Evolutionary conservation across 2,797 vertebrate genomes (phyloP), one percentile per base, ranked within the genome.

Genomic region (Oceanodroma leucorhoa): DNA sequence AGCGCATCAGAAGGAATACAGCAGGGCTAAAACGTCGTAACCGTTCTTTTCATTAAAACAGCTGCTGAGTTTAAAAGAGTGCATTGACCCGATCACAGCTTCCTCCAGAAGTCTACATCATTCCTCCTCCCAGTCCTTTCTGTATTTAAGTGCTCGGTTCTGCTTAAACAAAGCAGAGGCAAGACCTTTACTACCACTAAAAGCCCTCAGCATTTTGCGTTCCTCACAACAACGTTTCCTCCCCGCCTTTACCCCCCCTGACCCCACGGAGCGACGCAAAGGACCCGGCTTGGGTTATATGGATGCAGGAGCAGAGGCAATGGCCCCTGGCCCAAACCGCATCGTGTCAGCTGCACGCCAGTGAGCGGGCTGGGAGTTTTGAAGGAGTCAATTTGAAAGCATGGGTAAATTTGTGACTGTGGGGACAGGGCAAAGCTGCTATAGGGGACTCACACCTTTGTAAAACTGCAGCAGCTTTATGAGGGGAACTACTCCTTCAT

Each of bases 251-350:
- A 26, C 38, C n/a, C 29, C 72, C 55, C 13, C 32, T 60, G 75
- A 57, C 6, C 38, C 27, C 38, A 24, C 0, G 10, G 54, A 67
- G 36, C 41, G 57, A 46, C 0, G 7, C 32, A 36, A 55, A 60
- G 40, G 57, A 53, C 19, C 19, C 2, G 2, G 11, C 0, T 1
- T 40, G 66, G 26, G 30, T 16, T 48, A 4, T 2, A 1, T 5
- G 13, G 72, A 26, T 30, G 50, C 45, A 40, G 3, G 10, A 54
- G 23, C 41, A 76, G 77, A 75, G 48, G 66, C 27, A 91, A 53
- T 1, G 27, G 40, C 19, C 50, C 57, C 54, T 15, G 38, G 32
- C 23, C 14, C 30, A 65, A 75, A 27, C 9, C 3, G 3, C 54
- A 3, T 24, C 0, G 0, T 21, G 27, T 26, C 22, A 17, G 58